phyloP scores from a whole-genome alignment of 92 coral and sea anemone species.

The Bergia puertoricense region DNA sequence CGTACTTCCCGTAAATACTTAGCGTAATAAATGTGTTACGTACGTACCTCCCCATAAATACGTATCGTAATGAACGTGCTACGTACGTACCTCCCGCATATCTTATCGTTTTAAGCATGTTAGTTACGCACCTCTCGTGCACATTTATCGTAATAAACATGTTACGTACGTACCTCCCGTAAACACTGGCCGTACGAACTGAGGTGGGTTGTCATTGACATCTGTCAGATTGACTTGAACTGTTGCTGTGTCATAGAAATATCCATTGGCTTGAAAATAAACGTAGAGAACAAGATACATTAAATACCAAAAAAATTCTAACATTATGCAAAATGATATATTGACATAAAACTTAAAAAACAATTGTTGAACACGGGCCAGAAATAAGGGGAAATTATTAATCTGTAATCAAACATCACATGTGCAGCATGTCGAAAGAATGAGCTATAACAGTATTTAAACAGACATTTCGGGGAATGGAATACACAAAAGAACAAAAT shows the following conservation, averaged over 20 bases:
- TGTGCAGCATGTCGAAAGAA: no score
- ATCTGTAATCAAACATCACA: no score
- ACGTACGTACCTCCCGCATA: slow-evolving; percentile 78
- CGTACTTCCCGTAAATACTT: slow-evolving; percentile 70
- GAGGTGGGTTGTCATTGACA: slow-evolving; percentile 87
- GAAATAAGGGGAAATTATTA: no score
- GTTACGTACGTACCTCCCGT: slow-evolving; percentile 73
- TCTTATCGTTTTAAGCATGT: background rate
- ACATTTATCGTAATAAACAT: background rate
- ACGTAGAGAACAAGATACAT: background rate
- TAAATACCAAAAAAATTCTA: background rate
- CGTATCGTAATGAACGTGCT: background rate
- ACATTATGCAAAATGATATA: background rate
- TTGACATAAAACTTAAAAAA: no score
- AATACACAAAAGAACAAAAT: no score
- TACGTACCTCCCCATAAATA: background rate
- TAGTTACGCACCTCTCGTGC: background rate
- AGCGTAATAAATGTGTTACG: background rate
- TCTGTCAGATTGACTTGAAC: slow-evolving; percentile 67
- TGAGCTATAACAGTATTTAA: no score
- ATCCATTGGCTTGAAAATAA: slow-evolving; percentile 57
- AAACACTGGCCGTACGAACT: slow-evolving; percentile 70
- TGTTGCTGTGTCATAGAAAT: slow-evolving; percentile 68
- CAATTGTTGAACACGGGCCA: no score
- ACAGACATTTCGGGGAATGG: no score